phyloP scores from a whole-genome alignment of 1,140 invertebrate genomes.

The Diachasma alloeum region DNA sequence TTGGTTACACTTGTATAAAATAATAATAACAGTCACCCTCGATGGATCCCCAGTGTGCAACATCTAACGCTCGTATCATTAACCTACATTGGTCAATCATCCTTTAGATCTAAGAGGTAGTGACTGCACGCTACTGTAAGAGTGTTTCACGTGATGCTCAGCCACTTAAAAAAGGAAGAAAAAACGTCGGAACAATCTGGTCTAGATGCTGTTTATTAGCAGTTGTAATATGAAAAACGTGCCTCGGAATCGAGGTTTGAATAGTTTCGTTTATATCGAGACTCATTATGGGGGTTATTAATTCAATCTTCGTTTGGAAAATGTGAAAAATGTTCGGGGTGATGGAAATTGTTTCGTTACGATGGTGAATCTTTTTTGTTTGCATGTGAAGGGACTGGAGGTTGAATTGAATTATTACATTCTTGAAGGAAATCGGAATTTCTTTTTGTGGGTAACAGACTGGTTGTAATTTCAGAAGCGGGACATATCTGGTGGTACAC shows the following conservation, averaged over 20 bases:
- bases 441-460: too few relatives aligned
- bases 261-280: neutral
- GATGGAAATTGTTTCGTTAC: neutral
- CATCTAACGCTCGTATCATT: conserved; percentile 24
- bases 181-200: conserved; percentile 20
- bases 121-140: conserved; percentile 19
- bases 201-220: conserved; percentile 22
- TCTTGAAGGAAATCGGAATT: too few relatives aligned
- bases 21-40: conserved; percentile 14
- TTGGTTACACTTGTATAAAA: conserved; percentile 2
- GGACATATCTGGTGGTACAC: too few relatives aligned
- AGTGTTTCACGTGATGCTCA: conserved; percentile 8
- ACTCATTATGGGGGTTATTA: neutral
- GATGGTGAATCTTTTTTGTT: too few relatives aligned
- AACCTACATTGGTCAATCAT: conserved; percentile 29
- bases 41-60: conserved; percentile 14
- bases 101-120: conserved; percentile 23
- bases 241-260: neutral
- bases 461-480: too few relatives aligned
- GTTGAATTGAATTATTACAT: too few relatives aligned
- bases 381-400: too few relatives aligned
- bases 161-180: conserved; percentile 21
- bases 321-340: neutral
- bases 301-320: neutral
- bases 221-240: neutral